These are phyloP conservation scores for Ceratitis capitata DNA, from an alignment of 1,140 invertebrate genomes.

Conservation along the genomic window DNA sequence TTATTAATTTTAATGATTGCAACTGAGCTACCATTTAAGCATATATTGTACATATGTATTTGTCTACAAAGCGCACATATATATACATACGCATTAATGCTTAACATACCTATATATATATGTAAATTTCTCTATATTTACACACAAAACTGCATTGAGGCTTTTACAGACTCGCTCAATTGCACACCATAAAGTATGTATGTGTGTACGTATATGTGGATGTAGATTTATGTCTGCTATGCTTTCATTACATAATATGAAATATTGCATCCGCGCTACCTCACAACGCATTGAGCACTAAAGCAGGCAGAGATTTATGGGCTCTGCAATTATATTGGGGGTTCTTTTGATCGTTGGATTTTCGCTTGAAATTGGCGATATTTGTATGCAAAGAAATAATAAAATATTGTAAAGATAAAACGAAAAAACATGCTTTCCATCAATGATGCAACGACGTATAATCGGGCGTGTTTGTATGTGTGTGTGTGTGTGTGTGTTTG, in stretches of 20 bases:
- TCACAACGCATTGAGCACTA: background rate
- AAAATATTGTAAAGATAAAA: background rate
- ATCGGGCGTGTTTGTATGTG: background rate
- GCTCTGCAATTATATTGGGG: background rate
- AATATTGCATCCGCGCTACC: background rate
- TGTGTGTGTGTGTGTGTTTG: background rate
- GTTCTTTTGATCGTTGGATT: background rate
- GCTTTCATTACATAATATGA: background rate
- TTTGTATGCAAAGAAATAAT: background rate
- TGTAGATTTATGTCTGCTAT: background rate
- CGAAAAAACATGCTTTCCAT: background rate
- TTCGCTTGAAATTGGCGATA: background rate
- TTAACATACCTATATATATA: background rate
- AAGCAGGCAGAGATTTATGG: background rate
- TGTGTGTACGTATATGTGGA: background rate
- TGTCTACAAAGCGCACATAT: background rate
- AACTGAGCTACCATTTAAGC: background rate
- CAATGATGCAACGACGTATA: background rate
- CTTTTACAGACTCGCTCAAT: background rate
- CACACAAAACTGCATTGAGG: background rate
- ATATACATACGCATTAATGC: background rate
- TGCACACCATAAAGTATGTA: background rate
- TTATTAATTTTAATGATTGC: conserved; percentile 31
- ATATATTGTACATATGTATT: too few relatives aligned
- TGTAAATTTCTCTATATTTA: background rate